Percentiles rank a stretch among this genome's conserved stretches.
Evolutionary conservation across 2,888 invertebrate genomes (phyloP).

Genomic region (Apodemia duryi): DNA sequence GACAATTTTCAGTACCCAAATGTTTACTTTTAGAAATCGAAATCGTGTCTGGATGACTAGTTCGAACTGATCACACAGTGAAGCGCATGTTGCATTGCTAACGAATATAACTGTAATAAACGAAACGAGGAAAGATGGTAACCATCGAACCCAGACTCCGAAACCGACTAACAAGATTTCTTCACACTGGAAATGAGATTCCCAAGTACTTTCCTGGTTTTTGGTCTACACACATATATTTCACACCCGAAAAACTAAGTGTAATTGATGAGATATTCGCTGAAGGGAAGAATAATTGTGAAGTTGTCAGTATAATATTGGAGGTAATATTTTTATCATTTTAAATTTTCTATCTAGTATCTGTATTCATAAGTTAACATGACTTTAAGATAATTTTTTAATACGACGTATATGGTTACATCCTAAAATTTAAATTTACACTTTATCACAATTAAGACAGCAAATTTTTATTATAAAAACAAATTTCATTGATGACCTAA

Average conservation of each 20-base stretch:
- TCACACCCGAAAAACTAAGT: slow-evolving; percentile 56
- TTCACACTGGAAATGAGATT: slow-evolving; percentile 74
- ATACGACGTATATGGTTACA: too few species aligned
- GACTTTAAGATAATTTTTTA: too few species aligned
- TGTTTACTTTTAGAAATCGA: slow-evolving; percentile 10
- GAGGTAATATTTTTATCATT: slow-evolving; percentile 44
- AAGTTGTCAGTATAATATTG: slow-evolving; percentile 53
- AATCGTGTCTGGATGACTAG: slow-evolving; percentile 2
- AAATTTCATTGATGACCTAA: too few species aligned
- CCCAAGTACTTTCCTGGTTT: slow-evolving; percentile 79
- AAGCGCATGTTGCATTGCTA: slow-evolving; percentile 15
- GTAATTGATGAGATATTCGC: slow-evolving; percentile 50
- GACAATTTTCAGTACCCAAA: slow-evolving; percentile 1
- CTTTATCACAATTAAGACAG: too few species aligned
- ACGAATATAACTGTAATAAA: slow-evolving; percentile 22
- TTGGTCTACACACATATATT: slow-evolving; percentile 75
- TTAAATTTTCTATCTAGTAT: neutral
- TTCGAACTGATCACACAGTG: neutral
- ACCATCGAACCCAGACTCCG: slow-evolving; percentile 50
- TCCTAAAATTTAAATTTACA: too few species aligned
- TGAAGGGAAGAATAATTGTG: slow-evolving; percentile 40
- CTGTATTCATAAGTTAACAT: too few species aligned
- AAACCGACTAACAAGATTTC: slow-evolving; percentile 64
- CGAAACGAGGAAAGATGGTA: slow-evolving; percentile 38
- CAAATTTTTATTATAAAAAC: too few species aligned